Conservation (phyloP, 92 coral and sea anemone species). For the Umimayanthus kanabou region DNA sequence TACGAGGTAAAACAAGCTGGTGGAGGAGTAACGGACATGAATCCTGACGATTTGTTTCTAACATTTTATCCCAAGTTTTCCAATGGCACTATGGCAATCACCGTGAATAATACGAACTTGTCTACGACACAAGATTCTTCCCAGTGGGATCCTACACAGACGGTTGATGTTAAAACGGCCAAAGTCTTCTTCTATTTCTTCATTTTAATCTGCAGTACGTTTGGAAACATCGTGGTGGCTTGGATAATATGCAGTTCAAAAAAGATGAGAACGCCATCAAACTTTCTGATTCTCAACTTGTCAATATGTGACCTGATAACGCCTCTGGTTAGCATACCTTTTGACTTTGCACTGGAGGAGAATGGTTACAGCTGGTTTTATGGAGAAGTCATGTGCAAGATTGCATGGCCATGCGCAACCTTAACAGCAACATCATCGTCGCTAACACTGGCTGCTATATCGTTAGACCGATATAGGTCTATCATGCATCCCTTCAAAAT, state of each 20-base stretch:
- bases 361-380: slow-evolving; percentile 73
- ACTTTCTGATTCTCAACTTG: slow-evolving; percentile 79
- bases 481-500: slow-evolving; percentile 89
- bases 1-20: not conserved
- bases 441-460: slow-evolving; percentile 79
- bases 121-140: not conserved
- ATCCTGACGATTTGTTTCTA: not conserved
- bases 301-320: slow-evolving; percentile 91
- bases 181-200: slow-evolving; percentile 70
- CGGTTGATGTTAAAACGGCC: slow-evolving; percentile 51
- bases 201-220: slow-evolving; percentile 62
- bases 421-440: slow-evolving; percentile 83
- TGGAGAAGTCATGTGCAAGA: slow-evolving; percentile 77
- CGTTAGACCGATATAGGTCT: slow-evolving; percentile 87
- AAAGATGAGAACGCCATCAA: slow-evolving; percentile 77
- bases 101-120: not conserved
- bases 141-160: not conserved
- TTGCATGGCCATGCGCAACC: slow-evolving; percentile 85
- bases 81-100: not conserved
- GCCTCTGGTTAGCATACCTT: slow-evolving; percentile 86
- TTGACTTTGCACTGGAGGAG: slow-evolving; percentile 87
- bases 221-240: slow-evolving; percentile 85
- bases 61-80: not conserved
- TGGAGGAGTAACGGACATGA: not conserved
- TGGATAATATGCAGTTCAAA: slow-evolving; percentile 70